Base-by-base conservation (phyloP, 2,113 vertebrate genomes). In the Chamaetylas fuelleborni region DNA sequence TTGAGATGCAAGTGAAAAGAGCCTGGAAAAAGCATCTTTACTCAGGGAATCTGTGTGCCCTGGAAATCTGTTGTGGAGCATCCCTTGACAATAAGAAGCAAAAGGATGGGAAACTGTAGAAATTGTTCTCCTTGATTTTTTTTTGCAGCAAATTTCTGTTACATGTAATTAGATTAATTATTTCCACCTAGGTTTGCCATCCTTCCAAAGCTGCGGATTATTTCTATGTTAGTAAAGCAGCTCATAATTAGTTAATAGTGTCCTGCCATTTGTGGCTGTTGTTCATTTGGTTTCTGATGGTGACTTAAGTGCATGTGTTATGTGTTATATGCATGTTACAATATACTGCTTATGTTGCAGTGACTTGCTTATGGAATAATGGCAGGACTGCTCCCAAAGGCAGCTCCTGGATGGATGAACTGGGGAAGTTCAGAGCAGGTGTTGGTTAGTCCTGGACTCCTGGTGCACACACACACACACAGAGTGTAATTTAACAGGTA, bases 21-120 rank as follows among this genome's bases (percentile, higher is more conserved):
- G 34, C 57, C 22, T 84, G 70, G 65, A 17, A 47, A 54, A 36
- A 34, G 14, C 73, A 89, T 34, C 29, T 72, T 47, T 29, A 2
- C 38, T 34, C 36, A 17, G n/a, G 78, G 43, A 42, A 18, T 45
- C 61, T 61, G 9, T 0, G 0, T 61, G 72, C 60, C 1, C 1
- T 72, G 47, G 19, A 23, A 51, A 11, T 26, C 2, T 19, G 22
- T 4, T 29, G 38, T 15, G 31, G 9, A 29, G 45, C 3, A 0
- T 50, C 91, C 43, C 34, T 19, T 34, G 40, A 48, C 42, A 33
- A 1, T 22, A 40, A 51, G 29, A 57, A 74, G 15, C 23, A 53
- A 40, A 43, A 5, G 47, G 12, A 8, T 43, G 16, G 26, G 51
- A 42, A 92, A 19, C n/a, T 19, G 6, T 4, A 36, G 40, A 23